Evolutionary conservation across 2,113 vertebrate species (phyloP).

Genomic region (Takifugu bimaculatus): DNA sequence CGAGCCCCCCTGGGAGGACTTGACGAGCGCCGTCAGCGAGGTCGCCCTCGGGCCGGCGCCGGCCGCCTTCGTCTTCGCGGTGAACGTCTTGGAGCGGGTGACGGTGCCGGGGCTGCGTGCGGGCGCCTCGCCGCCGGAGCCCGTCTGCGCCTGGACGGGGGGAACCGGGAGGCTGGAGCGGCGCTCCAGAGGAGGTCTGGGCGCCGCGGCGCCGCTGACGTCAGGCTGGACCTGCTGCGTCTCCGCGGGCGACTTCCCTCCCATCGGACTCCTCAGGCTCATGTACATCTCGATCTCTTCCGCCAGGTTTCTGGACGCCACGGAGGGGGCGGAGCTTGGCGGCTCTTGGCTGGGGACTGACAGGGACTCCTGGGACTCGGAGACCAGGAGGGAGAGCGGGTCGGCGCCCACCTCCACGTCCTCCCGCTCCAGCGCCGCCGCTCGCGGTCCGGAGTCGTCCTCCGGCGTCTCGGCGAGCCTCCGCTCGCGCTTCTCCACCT

Average conservation of each 20-base stretch:
- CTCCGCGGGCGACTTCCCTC: conserved; percentile 87
- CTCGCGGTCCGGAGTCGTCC: conserved; percentile 39
- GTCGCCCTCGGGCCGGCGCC: conserved; percentile 67
- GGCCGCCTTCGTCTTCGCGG: conserved; percentile 73
- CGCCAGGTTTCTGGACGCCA: conserved; percentile 88
- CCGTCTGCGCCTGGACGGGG: conserved; percentile 50
- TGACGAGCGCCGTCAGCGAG: conserved; percentile 84
- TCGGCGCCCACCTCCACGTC: conserved; percentile 89
- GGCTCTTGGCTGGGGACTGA: conserved; percentile 76
- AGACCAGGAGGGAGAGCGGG: conserved; percentile 88
- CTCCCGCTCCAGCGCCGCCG: conserved; percentile 76
- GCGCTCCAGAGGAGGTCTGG: conserved; percentile 74
- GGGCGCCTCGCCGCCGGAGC: conserved; percentile 53
- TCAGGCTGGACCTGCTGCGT: conserved; percentile 70
- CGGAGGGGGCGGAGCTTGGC: conserved; percentile 72
- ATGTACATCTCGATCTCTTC: conserved; percentile 98
- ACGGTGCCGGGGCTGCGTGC: conserved; percentile 75
- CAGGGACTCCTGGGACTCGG: conserved; percentile 70
- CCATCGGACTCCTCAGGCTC: conserved; percentile 86
- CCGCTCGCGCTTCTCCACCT: conserved; percentile 15
- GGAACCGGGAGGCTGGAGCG: conserved; percentile 87
- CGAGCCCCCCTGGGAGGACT: conserved; percentile 83
- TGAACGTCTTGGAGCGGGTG: conserved; percentile 87
- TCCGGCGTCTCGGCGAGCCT: conserved; percentile 39
- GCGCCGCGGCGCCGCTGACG: conserved; percentile 23